Evolutionary conservation across 2,888 invertebrate genomes (phyloP).

Genomic region (Cephus pygmeus): DNA sequence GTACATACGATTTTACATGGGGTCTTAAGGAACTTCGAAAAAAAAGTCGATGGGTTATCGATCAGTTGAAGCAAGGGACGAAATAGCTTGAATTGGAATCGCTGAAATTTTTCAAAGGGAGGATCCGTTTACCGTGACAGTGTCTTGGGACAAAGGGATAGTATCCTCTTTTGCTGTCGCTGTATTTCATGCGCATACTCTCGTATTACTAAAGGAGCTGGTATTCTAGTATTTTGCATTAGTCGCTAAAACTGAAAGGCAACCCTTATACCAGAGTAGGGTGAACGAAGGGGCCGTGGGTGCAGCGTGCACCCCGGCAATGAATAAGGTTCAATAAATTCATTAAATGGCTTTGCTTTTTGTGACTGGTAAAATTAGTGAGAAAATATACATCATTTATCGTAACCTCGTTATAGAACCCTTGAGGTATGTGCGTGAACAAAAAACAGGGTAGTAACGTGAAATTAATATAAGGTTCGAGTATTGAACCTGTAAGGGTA

Average conservation of each 20-base stretch:
- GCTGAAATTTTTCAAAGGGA: neutral
- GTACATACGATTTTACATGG: neutral
- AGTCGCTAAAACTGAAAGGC: neutral
- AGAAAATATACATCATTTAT: neutral
- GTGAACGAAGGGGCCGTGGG: neutral
- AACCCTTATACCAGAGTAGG: neutral
- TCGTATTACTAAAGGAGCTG: neutral
- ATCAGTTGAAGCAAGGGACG: neutral
- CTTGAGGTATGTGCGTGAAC: neutral
- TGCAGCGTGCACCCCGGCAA: neutral
- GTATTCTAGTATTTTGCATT: neutral
- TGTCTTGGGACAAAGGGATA: neutral
- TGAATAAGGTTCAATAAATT: neutral
- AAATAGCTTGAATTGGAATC: neutral
- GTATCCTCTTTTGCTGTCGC: neutral
- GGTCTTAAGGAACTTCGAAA: neutral
- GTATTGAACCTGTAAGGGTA: neutral
- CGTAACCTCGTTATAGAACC: neutral
- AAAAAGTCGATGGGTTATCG: neutral
- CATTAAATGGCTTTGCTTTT: neutral
- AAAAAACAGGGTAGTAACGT: neutral
- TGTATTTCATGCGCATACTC: neutral
- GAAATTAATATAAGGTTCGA: neutral
- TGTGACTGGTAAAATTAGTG: neutral
- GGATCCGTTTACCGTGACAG: neutral